phyloP scores from a whole-genome alignment of 2,888 invertebrate species.

The Philereme transversata region DNA sequence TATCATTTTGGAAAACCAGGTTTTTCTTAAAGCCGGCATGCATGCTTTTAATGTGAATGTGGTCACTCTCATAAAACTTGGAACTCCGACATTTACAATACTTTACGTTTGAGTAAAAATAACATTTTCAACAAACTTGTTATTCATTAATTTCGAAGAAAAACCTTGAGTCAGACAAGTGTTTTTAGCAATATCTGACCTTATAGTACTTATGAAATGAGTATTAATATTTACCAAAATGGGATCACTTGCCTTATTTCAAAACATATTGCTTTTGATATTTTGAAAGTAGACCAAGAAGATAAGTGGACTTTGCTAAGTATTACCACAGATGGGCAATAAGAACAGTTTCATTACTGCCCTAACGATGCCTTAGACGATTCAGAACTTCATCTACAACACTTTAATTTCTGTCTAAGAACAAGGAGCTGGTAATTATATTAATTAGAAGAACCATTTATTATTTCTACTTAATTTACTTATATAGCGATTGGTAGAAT shows the following conservation, averaged over 20 bases:
- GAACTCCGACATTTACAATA: constrained; percentile 39
- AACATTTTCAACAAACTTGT: constrained; percentile 15
- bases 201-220: constrained; percentile 16
- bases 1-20: no score
- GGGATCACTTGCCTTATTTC: constrained; percentile 2
- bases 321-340: constrained; percentile 4
- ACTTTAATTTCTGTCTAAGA: no score
- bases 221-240: constrained; percentile 17
- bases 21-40: background rate
- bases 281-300: constrained; percentile 15
- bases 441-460: no score
- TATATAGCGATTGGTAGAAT: no score
- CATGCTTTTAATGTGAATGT: constrained; percentile 7
- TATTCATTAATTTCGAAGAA: constrained; percentile 16
- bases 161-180: constrained; percentile 19
- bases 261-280: constrained; percentile 2
- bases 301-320: background rate
- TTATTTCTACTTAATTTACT: no score
- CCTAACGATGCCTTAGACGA: background rate
- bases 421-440: no score
- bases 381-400: background rate
- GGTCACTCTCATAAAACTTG: constrained; percentile 32
- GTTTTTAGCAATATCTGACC: constrained; percentile 24
- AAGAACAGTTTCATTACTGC: background rate
- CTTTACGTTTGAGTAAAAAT: constrained; percentile 20